phyloP scores from a whole-genome alignment of 2,888 invertebrate genomes.

The Pterobdella sp. region DNA sequence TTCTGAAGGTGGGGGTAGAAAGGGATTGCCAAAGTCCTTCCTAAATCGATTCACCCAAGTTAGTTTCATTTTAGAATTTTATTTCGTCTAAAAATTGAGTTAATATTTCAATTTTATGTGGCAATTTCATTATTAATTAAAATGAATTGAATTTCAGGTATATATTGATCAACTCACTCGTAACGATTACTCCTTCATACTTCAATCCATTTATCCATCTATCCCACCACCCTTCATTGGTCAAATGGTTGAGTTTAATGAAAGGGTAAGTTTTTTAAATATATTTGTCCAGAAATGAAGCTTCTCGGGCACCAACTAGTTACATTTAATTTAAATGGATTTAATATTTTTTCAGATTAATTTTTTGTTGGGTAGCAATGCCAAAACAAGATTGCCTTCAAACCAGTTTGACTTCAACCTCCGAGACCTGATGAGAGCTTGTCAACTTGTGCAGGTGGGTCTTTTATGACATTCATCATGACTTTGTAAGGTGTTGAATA shows the following conservation, averaged over 20 bases:
- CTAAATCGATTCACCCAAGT: slow-evolving; percentile 93
- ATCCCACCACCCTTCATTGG: slow-evolving; percentile 59
- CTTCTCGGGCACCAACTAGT: too few relatives aligned
- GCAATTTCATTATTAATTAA: too few relatives aligned
- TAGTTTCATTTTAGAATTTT: slow-evolving; percentile 66
- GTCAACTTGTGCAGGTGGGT: slow-evolving; percentile 59
- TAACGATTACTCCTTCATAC: slow-evolving; percentile 62
- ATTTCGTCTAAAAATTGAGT: neutral
- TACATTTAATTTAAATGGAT: too few relatives aligned
- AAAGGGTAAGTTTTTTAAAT: slow-evolving; percentile 50
- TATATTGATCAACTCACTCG: slow-evolving; percentile 59
- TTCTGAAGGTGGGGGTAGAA: slow-evolving; percentile 85
- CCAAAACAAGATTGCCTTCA: neutral
- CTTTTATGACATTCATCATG: slow-evolving; percentile 47
- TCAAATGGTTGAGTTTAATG: slow-evolving; percentile 72
- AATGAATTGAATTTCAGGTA: slow-evolving; percentile 56
- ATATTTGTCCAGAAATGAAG: too few relatives aligned
- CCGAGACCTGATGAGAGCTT: slow-evolving; percentile 87
- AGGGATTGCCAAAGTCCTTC: slow-evolving; percentile 91
- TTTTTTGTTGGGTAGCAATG: neutral
- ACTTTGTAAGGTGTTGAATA: too few relatives aligned
- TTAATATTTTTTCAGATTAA: too few relatives aligned
- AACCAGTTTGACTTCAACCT: slow-evolving; percentile 92
- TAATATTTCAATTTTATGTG: too few relatives aligned
- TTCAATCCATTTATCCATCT: slow-evolving; percentile 60